Base-by-base conservation (phyloP, 2,888 invertebrate species). In the Drosophila trichaetosa region DNA sequence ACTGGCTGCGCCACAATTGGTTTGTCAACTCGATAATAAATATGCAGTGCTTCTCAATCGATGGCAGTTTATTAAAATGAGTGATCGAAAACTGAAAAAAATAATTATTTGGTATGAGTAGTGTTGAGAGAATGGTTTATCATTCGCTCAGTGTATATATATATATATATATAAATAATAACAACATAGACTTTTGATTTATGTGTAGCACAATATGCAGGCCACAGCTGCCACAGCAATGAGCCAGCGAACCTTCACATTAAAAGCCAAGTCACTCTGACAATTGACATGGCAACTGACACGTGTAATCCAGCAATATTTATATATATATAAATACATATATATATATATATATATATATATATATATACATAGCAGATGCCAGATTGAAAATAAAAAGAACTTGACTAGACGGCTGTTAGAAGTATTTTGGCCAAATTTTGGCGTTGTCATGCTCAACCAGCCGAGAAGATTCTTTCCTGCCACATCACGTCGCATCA, bases 271-370 rank as follows among this genome's bases (percentile, higher is more conserved):
- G 65, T 84, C 80, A 85, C 73, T 76, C 89, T 68, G 66, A 71
- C 87, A 87, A 80, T 90, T 90, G 90, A 89, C 87, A 84, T 84
- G 89, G 73, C 75, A 80, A 79, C 73, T 76, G 90, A 89, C 90
- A 90, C 89, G 82, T 90, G 90, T 87, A 87, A 87, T 76, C 74
- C 66, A 59, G 64, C 69, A 81, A 48, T 67, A 66, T 66, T 66
- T 40, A 40, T 38, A 24, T 11, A 40, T 31, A 7, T 31, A 52
- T 42, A 27, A 18, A 31, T 65, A 63, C 56, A 68, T 34, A n/a
- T 18, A 24, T 36, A 33, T 21, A 11, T 24, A 57, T 31, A 34
- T 16, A 38, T 10, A 34, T 10, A 3, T 49, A 33, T 38, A 46
- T 40, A 4, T 4, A 24, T 18, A 38, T 52, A 48, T 16, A n/a